A percentile compares a stretch with the other conserved stretches of the same genome.
phyloP scores from a whole-genome alignment of 2,113 vertebrate species.

The Alethe castanea region DNA sequence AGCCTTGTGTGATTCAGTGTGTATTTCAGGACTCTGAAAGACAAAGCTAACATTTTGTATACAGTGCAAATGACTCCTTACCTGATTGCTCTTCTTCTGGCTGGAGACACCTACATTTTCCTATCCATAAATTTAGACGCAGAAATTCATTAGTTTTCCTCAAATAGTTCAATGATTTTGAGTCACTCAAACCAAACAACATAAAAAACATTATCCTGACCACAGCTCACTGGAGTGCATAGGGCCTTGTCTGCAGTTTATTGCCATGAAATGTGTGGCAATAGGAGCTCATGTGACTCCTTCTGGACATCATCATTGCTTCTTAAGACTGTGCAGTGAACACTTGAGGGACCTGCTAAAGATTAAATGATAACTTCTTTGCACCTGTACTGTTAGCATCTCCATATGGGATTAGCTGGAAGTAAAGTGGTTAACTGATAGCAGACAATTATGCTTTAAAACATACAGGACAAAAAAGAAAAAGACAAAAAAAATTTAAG shows the following conservation, averaged over 20 bases:
- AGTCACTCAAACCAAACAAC: background rate
- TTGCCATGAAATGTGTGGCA: background rate
- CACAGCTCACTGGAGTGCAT: rapidly evolving
- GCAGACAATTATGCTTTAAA: background rate
- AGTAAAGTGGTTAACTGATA: background rate
- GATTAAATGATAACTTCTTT: background rate
- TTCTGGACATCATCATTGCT: background rate
- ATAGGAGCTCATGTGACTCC: background rate
- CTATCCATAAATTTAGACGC: background rate
- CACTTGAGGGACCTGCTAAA: background rate
- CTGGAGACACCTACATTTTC: background rate
- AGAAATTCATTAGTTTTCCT: background rate
- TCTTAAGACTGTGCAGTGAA: background rate
- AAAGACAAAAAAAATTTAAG: background rate
- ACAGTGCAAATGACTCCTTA: background rate
- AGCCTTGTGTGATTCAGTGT: background rate
- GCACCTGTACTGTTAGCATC: background rate
- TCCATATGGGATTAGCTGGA: background rate
- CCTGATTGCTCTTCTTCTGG: background rate
- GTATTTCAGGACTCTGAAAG: background rate
- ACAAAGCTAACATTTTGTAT: background rate
- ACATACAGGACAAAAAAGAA: background rate
- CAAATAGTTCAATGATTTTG: background rate
- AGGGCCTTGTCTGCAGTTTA: background rate
- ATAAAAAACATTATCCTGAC: background rate